Percentiles rank a stretch among this genome's conserved stretches.
Evolutionary conservation across 2,888 invertebrate genomes (phyloP).

Genomic region (Xestia c-nigrum): DNA sequence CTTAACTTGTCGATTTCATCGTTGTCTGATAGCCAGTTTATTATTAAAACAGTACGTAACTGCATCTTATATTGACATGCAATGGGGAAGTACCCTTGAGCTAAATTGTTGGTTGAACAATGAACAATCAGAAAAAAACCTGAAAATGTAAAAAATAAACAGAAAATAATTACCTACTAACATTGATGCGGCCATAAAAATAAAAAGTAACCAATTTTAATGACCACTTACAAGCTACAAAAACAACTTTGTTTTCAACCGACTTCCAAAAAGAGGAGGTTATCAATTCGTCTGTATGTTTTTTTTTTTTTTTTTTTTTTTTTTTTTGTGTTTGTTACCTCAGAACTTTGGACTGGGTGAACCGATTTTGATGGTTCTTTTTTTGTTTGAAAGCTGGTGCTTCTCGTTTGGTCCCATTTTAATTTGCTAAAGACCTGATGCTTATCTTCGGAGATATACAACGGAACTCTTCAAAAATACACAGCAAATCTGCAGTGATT

Average conservation of each 20-base stretch:
- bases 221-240: neutral
- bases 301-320: too few relatives aligned
- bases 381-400: too few relatives aligned
- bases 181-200: neutral
- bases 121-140: neutral
- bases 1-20: neutral
- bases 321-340: too few relatives aligned
- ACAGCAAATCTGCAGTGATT: too few relatives aligned
- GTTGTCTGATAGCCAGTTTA: constrained; percentile 5
- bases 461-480: too few relatives aligned
- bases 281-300: too few relatives aligned
- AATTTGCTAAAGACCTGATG: too few relatives aligned
- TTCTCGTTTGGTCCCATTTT: too few relatives aligned
- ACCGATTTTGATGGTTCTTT: too few relatives aligned
- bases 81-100: neutral
- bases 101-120: neutral
- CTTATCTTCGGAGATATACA: too few relatives aligned
- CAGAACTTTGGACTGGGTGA: too few relatives aligned
- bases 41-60: constrained; percentile 3
- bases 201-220: neutral
- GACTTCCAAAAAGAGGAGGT: too few relatives aligned
- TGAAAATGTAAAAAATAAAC: neutral
- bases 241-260: constrained; percentile 19
- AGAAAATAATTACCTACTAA: neutral
- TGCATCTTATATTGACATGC: neutral